Conservation (phyloP, 2,888 invertebrate species). For the Lapara coniferarum region DNA sequence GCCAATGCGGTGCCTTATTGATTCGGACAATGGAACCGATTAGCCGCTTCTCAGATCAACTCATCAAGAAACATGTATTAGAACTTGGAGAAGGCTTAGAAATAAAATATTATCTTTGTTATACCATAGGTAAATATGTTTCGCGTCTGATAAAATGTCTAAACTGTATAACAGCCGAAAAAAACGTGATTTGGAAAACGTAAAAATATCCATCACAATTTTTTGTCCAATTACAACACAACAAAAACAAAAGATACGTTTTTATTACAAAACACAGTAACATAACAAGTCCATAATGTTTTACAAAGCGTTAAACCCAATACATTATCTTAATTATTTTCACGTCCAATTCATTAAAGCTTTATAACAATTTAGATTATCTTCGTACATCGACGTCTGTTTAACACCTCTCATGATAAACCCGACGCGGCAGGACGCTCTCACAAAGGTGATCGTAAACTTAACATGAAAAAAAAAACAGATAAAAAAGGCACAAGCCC, state of each 20-base stretch:
- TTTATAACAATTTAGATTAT: slow-evolving; percentile 62
- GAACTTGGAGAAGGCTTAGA: slow-evolving; percentile 23
- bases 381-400: slow-evolving; percentile 65
- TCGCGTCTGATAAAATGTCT: too few species aligned
- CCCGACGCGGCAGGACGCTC: slow-evolving; percentile 48
- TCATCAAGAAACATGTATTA: neutral
- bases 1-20: slow-evolving; percentile 55
- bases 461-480: slow-evolving; percentile 62
- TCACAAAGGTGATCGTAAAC: slow-evolving; percentile 73
- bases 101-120: too few species aligned
- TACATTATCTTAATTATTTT: slow-evolving; percentile 68
- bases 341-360: slow-evolving; percentile 64
- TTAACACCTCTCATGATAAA: slow-evolving; percentile 70
- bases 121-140: too few species aligned
- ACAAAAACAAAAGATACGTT: slow-evolving; percentile 7
- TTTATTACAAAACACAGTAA: slow-evolving; percentile 9
- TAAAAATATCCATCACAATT: neutral
- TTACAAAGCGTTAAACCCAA: slow-evolving; percentile 51
- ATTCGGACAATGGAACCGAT: slow-evolving; percentile 63
- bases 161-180: too few species aligned
- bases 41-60: slow-evolving; percentile 44
- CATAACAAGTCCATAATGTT: slow-evolving; percentile 35
- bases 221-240: neutral
- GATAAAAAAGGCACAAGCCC: slow-evolving; percentile 48
- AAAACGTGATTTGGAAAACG: too few species aligned